Evolutionary conservation across 2,113 vertebrate genomes (phyloP).

Genomic region (Odobenus rosmarus): DNA sequence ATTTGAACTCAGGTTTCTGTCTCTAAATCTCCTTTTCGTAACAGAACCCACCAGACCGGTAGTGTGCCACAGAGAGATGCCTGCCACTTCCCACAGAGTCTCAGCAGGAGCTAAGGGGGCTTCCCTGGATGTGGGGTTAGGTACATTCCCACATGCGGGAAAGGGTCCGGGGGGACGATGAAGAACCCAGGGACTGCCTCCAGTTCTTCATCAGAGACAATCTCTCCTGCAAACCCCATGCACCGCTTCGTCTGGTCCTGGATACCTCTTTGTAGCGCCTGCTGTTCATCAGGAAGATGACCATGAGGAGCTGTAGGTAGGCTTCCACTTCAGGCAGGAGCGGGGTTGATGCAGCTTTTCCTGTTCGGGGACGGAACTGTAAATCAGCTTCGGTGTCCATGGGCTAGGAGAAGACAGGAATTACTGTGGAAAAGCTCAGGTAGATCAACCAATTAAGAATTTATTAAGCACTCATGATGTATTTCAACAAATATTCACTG

Average conservation of each 20-base stretch:
- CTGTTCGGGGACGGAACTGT: constrained; percentile 94
- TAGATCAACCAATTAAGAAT: not conserved
- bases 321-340: constrained; percentile 96
- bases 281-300: constrained; percentile 96
- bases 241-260: fast-evolving
- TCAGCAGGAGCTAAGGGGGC: not conserved
- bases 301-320: constrained; percentile 95
- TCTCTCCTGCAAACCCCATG: fast-evolving
- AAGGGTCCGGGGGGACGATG: not conserved
- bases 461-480: not conserved
- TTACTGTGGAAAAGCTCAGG: not conserved
- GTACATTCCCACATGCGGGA: fast-evolving
- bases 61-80: fast-evolving
- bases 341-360: constrained; percentile 92
- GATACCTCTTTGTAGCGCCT: constrained; percentile 93
- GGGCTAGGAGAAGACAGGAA: constrained; percentile 84
- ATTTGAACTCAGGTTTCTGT: not conserved
- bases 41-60: not conserved
- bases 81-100: not conserved
- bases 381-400: constrained; percentile 97
- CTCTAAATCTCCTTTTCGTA: not conserved
- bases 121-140: not conserved
- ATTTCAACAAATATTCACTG: not conserved
- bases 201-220: not conserved
- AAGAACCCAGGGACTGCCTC: not conserved